Evolutionary conservation across 2,797 vertebrate species (phyloP), one percentile per base, ranked within the genome.

Genomic region (Anguilla anguilla): DNA sequence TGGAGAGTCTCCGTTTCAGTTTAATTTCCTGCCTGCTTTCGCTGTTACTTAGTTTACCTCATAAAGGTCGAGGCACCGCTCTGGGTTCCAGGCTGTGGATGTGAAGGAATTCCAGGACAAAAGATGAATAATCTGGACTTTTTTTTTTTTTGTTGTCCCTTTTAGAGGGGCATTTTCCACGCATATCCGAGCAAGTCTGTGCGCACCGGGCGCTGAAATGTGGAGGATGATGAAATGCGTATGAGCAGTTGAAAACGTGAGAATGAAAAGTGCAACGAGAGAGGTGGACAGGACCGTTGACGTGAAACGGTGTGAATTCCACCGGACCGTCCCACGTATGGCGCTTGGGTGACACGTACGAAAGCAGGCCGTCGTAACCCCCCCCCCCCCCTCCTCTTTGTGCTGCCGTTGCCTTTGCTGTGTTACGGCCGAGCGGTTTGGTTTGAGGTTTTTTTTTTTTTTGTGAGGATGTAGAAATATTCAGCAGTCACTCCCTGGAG

Each of bases 401-500:
- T 17, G 49, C 55, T 39, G 72, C 13, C 28, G 85, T 84, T 86
- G 67, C 64, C 85, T 51, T 89, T 53, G 88, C 3, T 72, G 61
- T 46, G 85, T 46, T 55, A 84, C 85, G 53, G 79, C 84, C 31
- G 7, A 64, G 67, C 67, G n/a, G 55, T 67, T 85, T 81, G 51
- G 55, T 22, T 64, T 25, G 69, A 64, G 59, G 72, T 81, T n/a
- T 74, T 81, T 72, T 25, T 61, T 61, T 5, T 67, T 64, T 64
- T 64, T 22, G 17, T 61, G 17, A 74, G 61, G 64, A 86, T 84
- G 88, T 35, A 57, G 67, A 86, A 74, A 83, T 86, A 43, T 86
- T 77, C 83, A 53, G 53, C 86, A 77, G 77, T 86, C 69, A 31
- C 81, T 7, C 81, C 81, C 79, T n/a, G 79, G 51, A 49, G 69